phyloP scores from a whole-genome alignment of 2,888 invertebrate genomes.

The Phorcus lineatus region DNA sequence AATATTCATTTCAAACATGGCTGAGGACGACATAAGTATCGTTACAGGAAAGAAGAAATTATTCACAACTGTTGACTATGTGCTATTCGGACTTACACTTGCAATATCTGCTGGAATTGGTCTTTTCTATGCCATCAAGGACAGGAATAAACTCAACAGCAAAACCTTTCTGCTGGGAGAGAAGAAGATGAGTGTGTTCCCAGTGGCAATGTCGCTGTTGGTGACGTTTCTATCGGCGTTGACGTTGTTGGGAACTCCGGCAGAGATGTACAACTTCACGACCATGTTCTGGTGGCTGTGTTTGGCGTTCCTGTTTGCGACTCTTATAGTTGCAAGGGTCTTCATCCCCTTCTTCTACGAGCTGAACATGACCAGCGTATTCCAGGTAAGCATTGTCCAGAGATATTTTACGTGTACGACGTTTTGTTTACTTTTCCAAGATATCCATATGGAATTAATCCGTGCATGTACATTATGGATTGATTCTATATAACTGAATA shows the following conservation, averaged over 20 bases:
- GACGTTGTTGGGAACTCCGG: constrained; percentile 68
- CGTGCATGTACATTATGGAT: no score
- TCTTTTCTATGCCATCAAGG: constrained; percentile 66
- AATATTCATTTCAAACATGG: constrained; percentile 16
- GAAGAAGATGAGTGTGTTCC: constrained; percentile 65
- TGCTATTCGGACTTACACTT: constrained; percentile 61
- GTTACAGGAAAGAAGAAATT: constrained; percentile 54
- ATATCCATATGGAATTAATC: no score
- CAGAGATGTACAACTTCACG: constrained; percentile 70
- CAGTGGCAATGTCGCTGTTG: constrained; percentile 62
- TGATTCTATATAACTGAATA: no score
- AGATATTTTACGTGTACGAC: no score
- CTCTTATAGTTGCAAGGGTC: constrained; percentile 58
- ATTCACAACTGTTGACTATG: constrained; percentile 61
- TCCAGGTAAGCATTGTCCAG: constrained; percentile 53
- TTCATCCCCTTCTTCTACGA: constrained; percentile 64
- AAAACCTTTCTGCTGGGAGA: constrained; percentile 68
- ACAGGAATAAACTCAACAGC: constrained; percentile 58
- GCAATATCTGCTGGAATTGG: constrained; percentile 67
- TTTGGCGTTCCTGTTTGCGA: constrained; percentile 64
- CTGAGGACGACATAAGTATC: constrained; percentile 47
- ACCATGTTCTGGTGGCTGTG: constrained; percentile 67
- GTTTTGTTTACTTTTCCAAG: no score
- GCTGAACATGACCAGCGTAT: constrained; percentile 60
- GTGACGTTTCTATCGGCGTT: constrained; percentile 68